Evolutionary conservation across 1,140 invertebrate genomes (phyloP).

Genomic region (Dryas iulia): DNA sequence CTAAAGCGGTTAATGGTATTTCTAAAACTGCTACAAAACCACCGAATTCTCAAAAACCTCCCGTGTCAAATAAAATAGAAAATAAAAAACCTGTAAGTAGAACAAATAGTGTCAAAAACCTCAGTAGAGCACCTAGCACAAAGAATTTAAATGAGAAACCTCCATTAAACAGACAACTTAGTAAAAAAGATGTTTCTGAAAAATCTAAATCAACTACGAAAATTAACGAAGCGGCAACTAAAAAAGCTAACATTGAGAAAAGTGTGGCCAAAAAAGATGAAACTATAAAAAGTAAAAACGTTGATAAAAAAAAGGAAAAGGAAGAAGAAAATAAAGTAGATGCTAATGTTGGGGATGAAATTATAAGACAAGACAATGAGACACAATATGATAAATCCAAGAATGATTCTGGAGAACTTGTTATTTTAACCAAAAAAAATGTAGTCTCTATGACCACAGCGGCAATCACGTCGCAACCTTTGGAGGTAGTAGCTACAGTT

Average conservation of each 20-base stretch:
- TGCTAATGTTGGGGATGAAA: conserved; percentile 44
- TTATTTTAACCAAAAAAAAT: conserved; percentile 75
- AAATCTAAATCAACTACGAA: conserved; percentile 56
- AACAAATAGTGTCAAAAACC: conserved; percentile 73
- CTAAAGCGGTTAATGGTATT: conserved; percentile 37
- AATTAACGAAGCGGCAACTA: conserved; percentile 50
- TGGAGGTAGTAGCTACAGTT: conserved; percentile 76
- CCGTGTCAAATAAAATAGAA: conserved; percentile 57
- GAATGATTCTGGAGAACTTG: conserved; percentile 69
- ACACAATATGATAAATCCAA: conserved; percentile 73
- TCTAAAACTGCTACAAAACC: conserved; percentile 55
- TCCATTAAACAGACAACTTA: conserved; percentile 61
- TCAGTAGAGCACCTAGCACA: conserved; percentile 59
- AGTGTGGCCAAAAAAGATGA: conserved; percentile 37
- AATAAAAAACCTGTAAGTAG: conserved; percentile 72
- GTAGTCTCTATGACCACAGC: conserved; percentile 80
- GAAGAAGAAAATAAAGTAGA: conserved; percentile 41
- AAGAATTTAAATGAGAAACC: conserved; percentile 70
- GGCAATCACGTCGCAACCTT: conserved; percentile 77
- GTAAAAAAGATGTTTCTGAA: conserved; percentile 65
- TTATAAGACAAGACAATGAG: conserved; percentile 70
- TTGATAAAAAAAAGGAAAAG: conserved; percentile 34
- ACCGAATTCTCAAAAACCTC: conserved; percentile 54
- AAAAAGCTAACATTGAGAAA: conserved; percentile 31
- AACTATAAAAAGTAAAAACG: conserved; percentile 31